Base-by-base conservation (phyloP, 2,797 vertebrate species). In the Parauchenoglanis ngamensis region DNA sequence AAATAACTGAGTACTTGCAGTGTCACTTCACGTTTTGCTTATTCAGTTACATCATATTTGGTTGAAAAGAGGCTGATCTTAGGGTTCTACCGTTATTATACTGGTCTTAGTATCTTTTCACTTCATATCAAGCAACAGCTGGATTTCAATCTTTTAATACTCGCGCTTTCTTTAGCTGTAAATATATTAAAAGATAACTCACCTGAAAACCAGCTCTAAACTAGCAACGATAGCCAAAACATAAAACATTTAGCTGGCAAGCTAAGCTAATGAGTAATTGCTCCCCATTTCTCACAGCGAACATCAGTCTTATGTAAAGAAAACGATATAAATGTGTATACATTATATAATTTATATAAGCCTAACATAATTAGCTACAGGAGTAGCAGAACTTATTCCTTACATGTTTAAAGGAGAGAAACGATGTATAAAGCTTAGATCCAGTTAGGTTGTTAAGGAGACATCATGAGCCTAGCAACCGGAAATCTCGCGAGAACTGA, bases 401-500 rank as follows among this genome's bases (percentile, higher is more conserved):
- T 82, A 82, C 79, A 65, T 46, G 35, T 65, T 28, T n/a, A 46
- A 82, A 40, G 59, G 35, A 65, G 40, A 40, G 56, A 40, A 21
- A 25, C 4, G 54, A n/a, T 1, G 17, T 25, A 1, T 7, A 23
- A 35, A 7, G 75, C 49, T 40, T n/a, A 40, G 0, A 80, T 44
- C 31, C 78, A 1, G 25, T n/a, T 28, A 8, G 72, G 80, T 87
- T 85, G 87, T 82, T 86, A 86, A 35, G 86, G 89, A 87, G 87
- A 95, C 96, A 96, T 96, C 96, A 90, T 89, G 92, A 90, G 77
- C 87, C 84, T 90, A 52, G 87, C 89, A 88, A 90, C 89, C 85
- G 44, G 63, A 85, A 70, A 65, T 85, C 52, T 84, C 70, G 54
- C 77, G 85, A 85, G 85, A 85, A 72, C 49, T 28, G 54, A 44